Base-by-base conservation (phyloP, 2,888 invertebrate genomes). In the Elmis aenea region DNA sequence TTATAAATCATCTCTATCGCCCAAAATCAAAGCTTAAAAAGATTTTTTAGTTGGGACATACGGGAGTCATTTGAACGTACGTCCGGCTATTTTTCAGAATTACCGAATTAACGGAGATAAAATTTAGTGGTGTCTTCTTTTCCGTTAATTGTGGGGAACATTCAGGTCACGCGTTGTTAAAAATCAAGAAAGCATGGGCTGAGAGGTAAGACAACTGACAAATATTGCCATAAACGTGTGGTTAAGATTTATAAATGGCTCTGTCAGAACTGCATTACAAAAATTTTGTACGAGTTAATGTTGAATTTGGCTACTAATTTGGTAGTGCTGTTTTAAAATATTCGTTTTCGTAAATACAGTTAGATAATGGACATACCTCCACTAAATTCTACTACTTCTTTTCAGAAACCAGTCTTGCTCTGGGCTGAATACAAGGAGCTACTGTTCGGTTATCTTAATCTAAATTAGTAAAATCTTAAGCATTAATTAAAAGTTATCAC, bases 401-500 rank as follows among this genome's bases (percentile, higher is more conserved):
- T 18, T 18, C 8, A n/a, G 21, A 38, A 42, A 42, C 42, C 42
- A 42, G 42, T 42, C 42, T 34, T 38, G 42, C 24, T 38, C 31
- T 23, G 23, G 28, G 30, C 29, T 30, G n/a, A 42, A 31, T 35
- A 49, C 46, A 49, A 49, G 43, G 33, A 40, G 47, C 50, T 48
- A 46, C 50, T 50, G 50, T 50, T 35, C 41, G 43, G 41, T 56
- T 56, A 56, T 56, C 56, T 55, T 43, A 43, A 57, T 57, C 56
- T 55, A 54, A 57, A 57, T 57, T 57, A 57, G 57, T 57, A 47
- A 56, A 56, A 57, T 53, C 54, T 54, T 51, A 41, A 48, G 45
- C 54, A 50, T 55, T 58, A 57, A 58, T 58, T 58, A 55, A 55
- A 52, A 50, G 47, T 58, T 58, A 58, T 58, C 55, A 48, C 48